Conservation (phyloP, 1,140 invertebrate species). For the Leptoteleia sp. region DNA sequence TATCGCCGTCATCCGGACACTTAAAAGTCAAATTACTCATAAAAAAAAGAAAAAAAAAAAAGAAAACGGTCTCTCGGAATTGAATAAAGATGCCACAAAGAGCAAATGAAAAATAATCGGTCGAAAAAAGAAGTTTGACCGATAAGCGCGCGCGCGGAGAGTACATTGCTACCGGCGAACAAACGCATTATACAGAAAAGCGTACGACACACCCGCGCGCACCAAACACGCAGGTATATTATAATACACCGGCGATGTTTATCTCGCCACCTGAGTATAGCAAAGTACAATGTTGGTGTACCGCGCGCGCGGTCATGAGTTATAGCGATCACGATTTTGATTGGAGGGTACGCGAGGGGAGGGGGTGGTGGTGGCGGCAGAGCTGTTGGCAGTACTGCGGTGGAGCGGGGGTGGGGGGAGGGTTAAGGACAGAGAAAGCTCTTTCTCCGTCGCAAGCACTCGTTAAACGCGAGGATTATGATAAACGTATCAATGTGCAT, state of each 20-base stretch:
- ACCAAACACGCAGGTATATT: slow-evolving; percentile 50
- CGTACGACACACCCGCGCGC: slow-evolving; percentile 5
- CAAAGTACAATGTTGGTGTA: slow-evolving; percentile 44
- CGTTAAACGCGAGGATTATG: slow-evolving; percentile 62
- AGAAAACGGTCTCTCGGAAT: too few species aligned
- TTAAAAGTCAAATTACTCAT: too few species aligned
- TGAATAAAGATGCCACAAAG: too few species aligned
- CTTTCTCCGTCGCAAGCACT: slow-evolving; percentile 38
- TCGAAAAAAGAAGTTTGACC: slow-evolving; percentile 35
- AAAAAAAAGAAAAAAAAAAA: too few species aligned
- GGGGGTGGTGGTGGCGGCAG: too few species aligned
- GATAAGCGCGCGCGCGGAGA: slow-evolving; percentile 38
- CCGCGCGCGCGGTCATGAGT: slow-evolving; percentile 35
- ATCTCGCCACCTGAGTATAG: slow-evolving; percentile 52
- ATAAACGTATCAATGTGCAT: slow-evolving; percentile 66
- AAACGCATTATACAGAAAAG: slow-evolving; percentile 30
- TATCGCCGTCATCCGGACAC: too few species aligned
- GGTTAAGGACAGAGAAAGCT: too few species aligned
- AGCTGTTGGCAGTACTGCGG: too few species aligned
- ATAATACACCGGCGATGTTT: slow-evolving; percentile 51
- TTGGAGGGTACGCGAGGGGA: too few species aligned
- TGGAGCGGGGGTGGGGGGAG: neutral
- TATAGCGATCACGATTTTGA: slow-evolving; percentile 53
- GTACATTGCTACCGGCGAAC: slow-evolving; percentile 45
- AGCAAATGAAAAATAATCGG: slow-evolving; percentile 32